These are phyloP conservation scores for human (Homo sapiens) DNA, from an alignment of 2,113 vertebrate genomes.

Conservation along the genomic window GRCh38 chr7:668001-668500, in stretches of 20 bases:
- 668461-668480: not conserved
- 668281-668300: not conserved
- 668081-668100: not conserved
- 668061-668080: not conserved
- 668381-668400: not conserved
- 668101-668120: not conserved
- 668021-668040: not conserved
- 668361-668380: not conserved
- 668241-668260: not conserved
- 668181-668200: not conserved
- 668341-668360: not conserved
- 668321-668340: not conserved
- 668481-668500: slow-evolving; percentile 45
- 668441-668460: not conserved
- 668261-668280: not conserved
- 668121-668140: rapidly evolving
- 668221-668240: not conserved
- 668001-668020: rapidly evolving
- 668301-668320: not conserved
- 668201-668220: not conserved
- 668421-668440: not conserved
- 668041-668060: rapidly evolving
- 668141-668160: rapidly evolving
- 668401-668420: not conserved
- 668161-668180: not conserved